Evolutionary conservation across 2,888 invertebrate genomes (phyloP).

Genomic region (Poecilobothrus nobilitatus): DNA sequence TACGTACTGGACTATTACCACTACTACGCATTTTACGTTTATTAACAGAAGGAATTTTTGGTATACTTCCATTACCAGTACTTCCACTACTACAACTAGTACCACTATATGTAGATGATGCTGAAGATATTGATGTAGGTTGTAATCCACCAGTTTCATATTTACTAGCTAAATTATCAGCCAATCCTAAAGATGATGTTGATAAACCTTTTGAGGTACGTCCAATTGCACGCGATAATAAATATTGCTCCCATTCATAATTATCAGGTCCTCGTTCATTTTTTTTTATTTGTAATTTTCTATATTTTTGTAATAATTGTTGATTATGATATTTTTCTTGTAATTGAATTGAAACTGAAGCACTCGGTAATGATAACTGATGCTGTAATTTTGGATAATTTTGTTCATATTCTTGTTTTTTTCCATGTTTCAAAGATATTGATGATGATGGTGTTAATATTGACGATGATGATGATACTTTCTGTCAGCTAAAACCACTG

Average conservation of each 20-base stretch:
- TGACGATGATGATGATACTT: not conserved
- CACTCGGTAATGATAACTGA: not conserved
- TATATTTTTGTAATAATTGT: not conserved
- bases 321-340: not conserved
- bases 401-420: not conserved
- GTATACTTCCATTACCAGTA: not conserved
- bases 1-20: conserved; percentile 4
- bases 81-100: not conserved
- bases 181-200: conserved; percentile 14
- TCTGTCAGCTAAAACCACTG: conserved; percentile 26
- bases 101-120: not conserved
- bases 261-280: not conserved
- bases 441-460: not conserved
- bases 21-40: not conserved
- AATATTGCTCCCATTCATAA: conserved; percentile 9
- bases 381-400: not conserved
- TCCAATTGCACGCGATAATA: conserved; percentile 11
- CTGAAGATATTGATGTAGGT: not conserved
- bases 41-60: not conserved
- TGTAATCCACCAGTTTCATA: not conserved
- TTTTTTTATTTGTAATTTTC: not conserved
- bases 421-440: no score
- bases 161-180: conserved; percentile 2
- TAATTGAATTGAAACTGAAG: not conserved
- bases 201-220: conserved; percentile 16